Conservation (phyloP, 2,113 vertebrate species). For the Eolophus roseicapilla region DNA sequence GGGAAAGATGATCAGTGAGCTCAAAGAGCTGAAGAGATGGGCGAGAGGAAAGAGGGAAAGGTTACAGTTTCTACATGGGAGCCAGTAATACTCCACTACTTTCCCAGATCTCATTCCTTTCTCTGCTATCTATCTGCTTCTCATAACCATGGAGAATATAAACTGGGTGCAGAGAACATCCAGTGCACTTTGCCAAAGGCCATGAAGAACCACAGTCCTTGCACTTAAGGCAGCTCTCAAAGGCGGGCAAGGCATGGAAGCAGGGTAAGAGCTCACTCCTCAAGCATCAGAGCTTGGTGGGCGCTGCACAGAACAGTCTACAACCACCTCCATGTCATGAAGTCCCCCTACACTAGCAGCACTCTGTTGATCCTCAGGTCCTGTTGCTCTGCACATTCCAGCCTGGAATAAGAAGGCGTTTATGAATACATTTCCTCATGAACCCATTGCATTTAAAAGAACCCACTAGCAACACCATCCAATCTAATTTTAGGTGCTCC, state of each 20-base stretch:
- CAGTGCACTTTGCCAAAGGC: background rate
- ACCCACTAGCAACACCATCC: background rate
- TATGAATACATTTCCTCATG: background rate
- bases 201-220: background rate
- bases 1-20: background rate
- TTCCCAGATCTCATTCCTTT: background rate
- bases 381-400: background rate
- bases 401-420: background rate
- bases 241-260: background rate
- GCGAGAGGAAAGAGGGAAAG: background rate
- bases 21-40: background rate
- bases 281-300: background rate
- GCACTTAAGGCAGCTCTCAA: background rate
- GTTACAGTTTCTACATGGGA: background rate
- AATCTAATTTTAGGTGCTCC: background rate
- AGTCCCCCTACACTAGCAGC: background rate
- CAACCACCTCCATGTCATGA: background rate
- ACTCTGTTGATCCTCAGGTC: background rate
- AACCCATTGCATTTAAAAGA: background rate
- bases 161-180: background rate
- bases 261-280: background rate
- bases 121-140: background rate
- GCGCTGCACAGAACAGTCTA: background rate
- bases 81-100: background rate
- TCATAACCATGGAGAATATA: background rate